Conservation (phyloP, 2,888 invertebrate genomes). For the Sisyra terminalis region DNA sequence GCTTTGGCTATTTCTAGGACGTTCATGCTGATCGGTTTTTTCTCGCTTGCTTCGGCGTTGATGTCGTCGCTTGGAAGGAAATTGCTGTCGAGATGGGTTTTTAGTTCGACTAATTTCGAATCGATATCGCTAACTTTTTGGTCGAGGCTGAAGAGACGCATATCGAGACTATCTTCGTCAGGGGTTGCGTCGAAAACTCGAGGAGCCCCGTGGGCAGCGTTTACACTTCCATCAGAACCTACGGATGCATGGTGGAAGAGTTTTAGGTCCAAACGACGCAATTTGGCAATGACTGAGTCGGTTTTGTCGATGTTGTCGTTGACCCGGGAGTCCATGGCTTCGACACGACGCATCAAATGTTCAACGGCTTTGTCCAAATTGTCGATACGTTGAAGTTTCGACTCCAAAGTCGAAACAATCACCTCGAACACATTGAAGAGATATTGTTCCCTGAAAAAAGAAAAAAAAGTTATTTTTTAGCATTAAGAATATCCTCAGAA, state of each 20-base stretch:
- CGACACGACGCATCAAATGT: constrained; percentile 70
- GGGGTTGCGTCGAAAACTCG: constrained; percentile 6
- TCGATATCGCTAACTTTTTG: constrained; percentile 75
- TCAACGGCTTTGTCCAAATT: constrained; percentile 78
- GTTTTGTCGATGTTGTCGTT: constrained; percentile 75
- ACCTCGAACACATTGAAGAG: constrained; percentile 80
- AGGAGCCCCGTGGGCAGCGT: constrained; percentile 10
- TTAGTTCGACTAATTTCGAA: constrained; percentile 56
- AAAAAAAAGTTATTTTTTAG: constrained; percentile 13
- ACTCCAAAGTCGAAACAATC: constrained; percentile 74
- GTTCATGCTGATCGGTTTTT: constrained; percentile 70
- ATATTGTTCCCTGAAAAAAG: constrained; percentile 67
- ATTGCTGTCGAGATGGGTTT: constrained; percentile 70
- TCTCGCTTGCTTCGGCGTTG: constrained; percentile 75
- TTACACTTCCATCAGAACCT: constrained; percentile 24
- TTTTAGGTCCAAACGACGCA: constrained; percentile 58
- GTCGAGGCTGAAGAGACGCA: constrained; percentile 53
- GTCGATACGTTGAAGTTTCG: constrained; percentile 74
- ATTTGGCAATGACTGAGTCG: constrained; percentile 62
- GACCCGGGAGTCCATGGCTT: constrained; percentile 63
- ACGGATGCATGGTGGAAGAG: constrained; percentile 38
- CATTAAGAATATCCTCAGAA: too few species aligned
- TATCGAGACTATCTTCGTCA: constrained; percentile 34
- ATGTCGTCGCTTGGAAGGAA: constrained; percentile 64
- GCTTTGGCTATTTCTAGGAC: constrained; percentile 70